Base-by-base conservation (phyloP, 2,113 vertebrate species). In the Hippolais icterina region DNA sequence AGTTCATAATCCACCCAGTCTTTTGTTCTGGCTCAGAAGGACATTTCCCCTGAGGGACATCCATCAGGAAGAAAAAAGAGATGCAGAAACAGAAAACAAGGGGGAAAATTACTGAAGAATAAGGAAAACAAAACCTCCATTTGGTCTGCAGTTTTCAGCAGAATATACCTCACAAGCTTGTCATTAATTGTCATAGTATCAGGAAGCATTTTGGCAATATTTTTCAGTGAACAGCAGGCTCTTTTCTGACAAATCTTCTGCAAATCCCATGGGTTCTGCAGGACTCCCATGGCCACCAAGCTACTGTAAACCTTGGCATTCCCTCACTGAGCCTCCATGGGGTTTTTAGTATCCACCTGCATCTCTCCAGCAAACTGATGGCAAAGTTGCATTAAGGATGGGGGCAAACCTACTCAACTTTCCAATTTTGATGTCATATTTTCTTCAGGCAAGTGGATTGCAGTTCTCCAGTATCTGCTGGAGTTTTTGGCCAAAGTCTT, bases 21-120 rank as follows among this genome's bases (percentile, higher is more conserved):
- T 87, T 91, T 69, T 95, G 42, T 95, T 94, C 63, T 80, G 60
- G 25, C 74, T 89, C 41, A 87, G 66, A 92, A 93, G 49, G 74
- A 84, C 68, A 52, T 70, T 85, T 92, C 15, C 70, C 50, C 76
- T 63, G 49, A 64, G 83, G 52, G 33, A 71, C 42, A 85, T 61
- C 28, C 39, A 50, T 87, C 9, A 20, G 82, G 31, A 17, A 77
- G 56, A 49, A 56, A 22, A 39, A 59, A 46, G 12, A 50, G 9
- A 56, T 52, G 18, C 10, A 85, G 59, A 80, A 85, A 84, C 28
- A 83, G 64, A 87, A 31, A 76, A n/a, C 0, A 1, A 56, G 8
- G 12, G 18, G 19, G 6, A 0, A 72, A 92, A 81, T 41, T 82
- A 42, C 8, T 75, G 69, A 82, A 80, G 5, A 69, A 54, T 12